Base-by-base conservation (phyloP, 1,140 invertebrate genomes). In the Drosophila yakuba region DNA sequence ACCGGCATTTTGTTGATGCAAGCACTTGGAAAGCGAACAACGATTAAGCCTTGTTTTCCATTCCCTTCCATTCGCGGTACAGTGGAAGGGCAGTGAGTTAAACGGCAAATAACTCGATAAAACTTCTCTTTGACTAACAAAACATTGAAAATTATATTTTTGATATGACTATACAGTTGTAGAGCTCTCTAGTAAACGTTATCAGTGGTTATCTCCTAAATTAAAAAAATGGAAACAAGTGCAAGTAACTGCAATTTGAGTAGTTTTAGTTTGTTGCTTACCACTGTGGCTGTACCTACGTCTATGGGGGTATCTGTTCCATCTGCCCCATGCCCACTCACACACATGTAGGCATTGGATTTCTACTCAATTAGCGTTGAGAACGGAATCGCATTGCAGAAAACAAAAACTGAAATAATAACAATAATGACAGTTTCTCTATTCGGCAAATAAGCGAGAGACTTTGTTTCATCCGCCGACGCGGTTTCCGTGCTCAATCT, bases 301-400 rank as follows among this genome's bases (percentile, higher is more conserved):
- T 55, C 52, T 64, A 47, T 43, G 15, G 15, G 45, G 10, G 35
- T 78, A 74, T 78, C 74, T 74, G 23, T 39, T 61, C 64, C 52
- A 88, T 82, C 78, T 85, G 64, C 52, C 68, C 48, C 39, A 48
- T 61, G 58, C 68, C 43, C 44, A 41, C 68, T 43, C 23, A 63
- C 68, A 43, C 44, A 39, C 41, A 14, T 23, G n/a, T 23, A 47
- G 38, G 44, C 55, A 60, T 17, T 20, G 35, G 63, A 47, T 71
- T 68, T 39, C 51, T 72, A 60, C 60, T 86, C 71, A 78, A 79
- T 88, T 88, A 86, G 62, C 78, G 71, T 79, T 67, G 69, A 63
- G 56, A 66, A 78, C 35, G 61, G 56, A 66, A 78, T 39, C 58
- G 51, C 50, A 55, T 71, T 61, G 56, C 68, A 35, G 61, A 76